Base-by-base conservation (phyloP, 2,797 vertebrate species). In the Dromococcyx pavoninus region DNA sequence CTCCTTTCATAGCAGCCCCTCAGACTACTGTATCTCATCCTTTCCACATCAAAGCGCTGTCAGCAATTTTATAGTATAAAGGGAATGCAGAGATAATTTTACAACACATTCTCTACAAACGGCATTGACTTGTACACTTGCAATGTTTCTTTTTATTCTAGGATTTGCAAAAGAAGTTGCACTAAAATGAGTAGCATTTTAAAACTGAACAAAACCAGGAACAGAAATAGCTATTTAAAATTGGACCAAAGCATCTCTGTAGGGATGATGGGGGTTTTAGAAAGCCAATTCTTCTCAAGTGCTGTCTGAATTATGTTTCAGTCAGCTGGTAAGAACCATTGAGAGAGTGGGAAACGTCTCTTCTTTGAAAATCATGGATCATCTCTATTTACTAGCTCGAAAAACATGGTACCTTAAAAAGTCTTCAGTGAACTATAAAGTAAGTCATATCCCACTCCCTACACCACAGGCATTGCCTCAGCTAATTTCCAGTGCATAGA, bases 41-140 rank as follows among this genome's bases (percentile, higher is more conserved):
- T 90, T 96, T 91, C 88, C 81, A 94, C 76, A 94, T 94, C 91
- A 96, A 95, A 88, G 44, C 35, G 37, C 76, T 54, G 69, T 75
- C 93, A 93, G 71, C 89, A 53, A 80, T 95, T 53, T 64, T 65
- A 67, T 41, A 51, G 60, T 54, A 67, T 53, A 73, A 90, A 77
- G 95, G 88, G 79, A 76, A 95, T 3, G 1, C 65, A 56, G 57
- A 91, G 75, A 89, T 77, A 90, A 94, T 95, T 95, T 91, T 74
- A 95, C 91, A 95, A 89, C 91, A 67, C 30, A 28, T 41, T 95
- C 77, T 92, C 67, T 95, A 95, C 91, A 91, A 82, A 79, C 25
- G 86, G 32, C 77, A 86, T 89, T 73, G 66, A 84, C 85, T 83
- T 67, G 60, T 89, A 54, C 88, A 87, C 54, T 87, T 96, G 32